Evolutionary conservation across 1,140 invertebrate species (phyloP).

Genomic region (Lutraria rhynchaena): DNA sequence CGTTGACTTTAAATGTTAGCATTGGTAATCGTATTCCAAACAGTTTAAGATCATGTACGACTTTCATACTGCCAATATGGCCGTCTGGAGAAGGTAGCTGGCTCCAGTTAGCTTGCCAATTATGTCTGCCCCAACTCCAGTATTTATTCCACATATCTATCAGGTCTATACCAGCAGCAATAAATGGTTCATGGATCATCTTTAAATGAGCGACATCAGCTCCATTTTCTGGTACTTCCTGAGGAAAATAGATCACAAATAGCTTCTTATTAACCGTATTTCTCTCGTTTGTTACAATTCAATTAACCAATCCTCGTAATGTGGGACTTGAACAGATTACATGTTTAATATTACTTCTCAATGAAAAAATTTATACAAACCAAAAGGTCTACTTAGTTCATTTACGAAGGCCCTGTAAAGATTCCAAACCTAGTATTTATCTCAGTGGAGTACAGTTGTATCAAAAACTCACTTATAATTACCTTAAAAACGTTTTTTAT

Average conservation of each 20-base stretch:
- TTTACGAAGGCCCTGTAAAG: too few species aligned
- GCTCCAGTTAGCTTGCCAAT: conserved; percentile 82
- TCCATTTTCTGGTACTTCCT: conserved; percentile 97
- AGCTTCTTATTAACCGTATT: too few species aligned
- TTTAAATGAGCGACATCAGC: conserved; percentile 91
- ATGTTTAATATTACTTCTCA: too few species aligned
- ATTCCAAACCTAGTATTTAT: too few species aligned
- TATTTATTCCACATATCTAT: conserved; percentile 79
- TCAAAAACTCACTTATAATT: too few species aligned
- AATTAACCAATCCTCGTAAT: too few species aligned
- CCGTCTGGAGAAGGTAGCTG: conserved; percentile 75
- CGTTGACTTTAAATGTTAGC: conserved; percentile 84
- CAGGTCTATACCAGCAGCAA: conserved; percentile 85
- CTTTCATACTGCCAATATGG: conserved; percentile 85
- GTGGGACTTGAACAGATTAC: too few species aligned
- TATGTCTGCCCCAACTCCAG: conserved; percentile 80
- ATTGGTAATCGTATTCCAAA: conserved; percentile 84
- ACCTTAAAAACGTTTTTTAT: too few species aligned
- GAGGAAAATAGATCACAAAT: conserved; percentile 24
- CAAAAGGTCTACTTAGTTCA: too few species aligned
- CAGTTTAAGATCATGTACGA: conserved; percentile 85
- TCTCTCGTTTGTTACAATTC: too few species aligned
- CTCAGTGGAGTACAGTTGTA: too few species aligned
- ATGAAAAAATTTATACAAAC: too few species aligned
- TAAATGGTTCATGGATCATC: conserved; percentile 87